Base-by-base conservation (phyloP, 2,888 invertebrate genomes). In the Melanophora roralis region DNA sequence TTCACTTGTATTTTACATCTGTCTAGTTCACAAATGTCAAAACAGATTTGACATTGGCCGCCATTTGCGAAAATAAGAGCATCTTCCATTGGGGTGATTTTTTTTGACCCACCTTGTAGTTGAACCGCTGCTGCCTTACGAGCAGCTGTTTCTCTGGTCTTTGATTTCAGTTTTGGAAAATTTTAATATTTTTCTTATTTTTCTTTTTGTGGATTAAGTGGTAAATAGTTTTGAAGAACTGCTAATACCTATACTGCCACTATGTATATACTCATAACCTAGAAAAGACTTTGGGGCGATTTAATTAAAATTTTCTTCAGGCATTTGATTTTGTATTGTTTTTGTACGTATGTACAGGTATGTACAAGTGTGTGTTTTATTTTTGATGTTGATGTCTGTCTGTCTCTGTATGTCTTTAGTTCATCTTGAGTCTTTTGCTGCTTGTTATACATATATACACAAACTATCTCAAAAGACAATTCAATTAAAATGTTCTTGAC, bases 391-490 rank as follows among this genome's bases (percentile, higher is more conserved):
- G 43, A n/a, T 49, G 38, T 19, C 14, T 47, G 49, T 47, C 38
- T 23, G n/a, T 40, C 60, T 19, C 14, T 47, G 49, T 47, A 32
- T 23, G n/a, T 40, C 60, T 40, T 43, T 62, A 40, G 21, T 36
- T 40, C 55, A 45, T 59, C 36, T 72, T 64, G 55, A 55, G 60
- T 60, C 47, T 69, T 76, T 34, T 64, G 55, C 47, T 67, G 60
- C 47, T 69, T 76, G 8, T 36, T 36, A 11, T 36, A 6, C 34
- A 6, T 43, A 67, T 77, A 78, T 60, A 67, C 64, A 73, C 69
- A 81, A 78, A 51, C 49, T 73, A 68, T 55, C 73, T 74, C 14
- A 47, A 53, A 73, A 73, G 77, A 59, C 69, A 77, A 74, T 75
- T 75, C 62, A 80, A 76, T 80, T 80, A 80, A 80, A 68, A 80